Base-by-base conservation (phyloP, 2,797 vertebrate genomes). In the Lemur catta region DNA sequence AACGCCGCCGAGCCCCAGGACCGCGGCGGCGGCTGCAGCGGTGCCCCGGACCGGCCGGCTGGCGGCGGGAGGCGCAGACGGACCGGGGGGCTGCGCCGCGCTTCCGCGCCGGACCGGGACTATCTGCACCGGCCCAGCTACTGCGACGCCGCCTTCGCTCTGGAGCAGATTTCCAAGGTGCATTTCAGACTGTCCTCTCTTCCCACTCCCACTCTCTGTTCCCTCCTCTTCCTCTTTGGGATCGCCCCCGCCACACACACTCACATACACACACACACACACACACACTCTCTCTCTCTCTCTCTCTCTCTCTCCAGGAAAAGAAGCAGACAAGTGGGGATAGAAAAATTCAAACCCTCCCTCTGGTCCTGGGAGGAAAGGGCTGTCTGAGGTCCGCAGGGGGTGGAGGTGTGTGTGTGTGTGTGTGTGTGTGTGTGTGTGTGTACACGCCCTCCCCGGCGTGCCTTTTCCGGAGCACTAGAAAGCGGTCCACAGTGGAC, bases 151-250 rank as follows among this genome's bases (percentile, higher is more conserved):
- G 99, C 99, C 90, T 99, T 99, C 98, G 99, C 99, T 97, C 98
- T 99, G 99, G 99, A 99, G 98, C 99, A 99, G 98, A 99, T 99
- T 97, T 98, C 99, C 86, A 99, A 99, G 99, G 99, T 99, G 99
- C 99, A 98, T 98, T 98, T 98, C 97, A 94, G 91, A 95, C 46
- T 97, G 85, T 97, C 92, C 30, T 96, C 88, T 80, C 87, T 91
- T 97, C 95, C 93, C 96, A 97, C 97, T 89, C 80, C 89, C 96
- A 97, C 96, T 88, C 76, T 96, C 84, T 93, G 92, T 97, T 96
- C 96, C 98, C 97, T 97, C 96, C 92, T 96, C 93, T 91, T 96
- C 96, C 95, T 97, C 95, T 92, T 41, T 30, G 95, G 91, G 93
- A 79, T 94, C 46, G 41, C 50, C 46, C 91, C n/a, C 41, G 57